Evolutionary conservation across 1,140 invertebrate species (phyloP).

Genomic region (Phthorimaea operculella): DNA sequence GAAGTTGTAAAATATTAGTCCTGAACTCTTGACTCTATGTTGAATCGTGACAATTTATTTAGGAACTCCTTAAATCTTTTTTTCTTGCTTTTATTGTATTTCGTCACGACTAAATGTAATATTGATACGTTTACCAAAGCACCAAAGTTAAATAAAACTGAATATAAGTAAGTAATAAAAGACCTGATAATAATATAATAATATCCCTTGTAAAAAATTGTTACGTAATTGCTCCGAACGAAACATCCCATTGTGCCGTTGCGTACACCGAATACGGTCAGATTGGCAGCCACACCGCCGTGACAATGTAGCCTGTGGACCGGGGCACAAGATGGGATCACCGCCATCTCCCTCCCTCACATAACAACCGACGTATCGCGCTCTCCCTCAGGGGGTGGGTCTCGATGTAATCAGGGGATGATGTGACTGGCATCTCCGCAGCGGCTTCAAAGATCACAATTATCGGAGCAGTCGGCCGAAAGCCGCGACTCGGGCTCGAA

Average conservation of each 20-base stretch:
- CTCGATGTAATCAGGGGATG: slow-evolving; percentile 67
- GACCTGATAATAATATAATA: too few species aligned
- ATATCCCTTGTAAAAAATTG: neutral
- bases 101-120: too few species aligned
- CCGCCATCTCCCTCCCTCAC: slow-evolving; percentile 36
- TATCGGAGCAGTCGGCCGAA: slow-evolving; percentile 66
- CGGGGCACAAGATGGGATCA: slow-evolving; percentile 60
- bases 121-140: too few species aligned
- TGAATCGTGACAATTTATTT: too few species aligned
- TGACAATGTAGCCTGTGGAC: slow-evolving; percentile 67
- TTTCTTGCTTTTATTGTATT: too few species aligned
- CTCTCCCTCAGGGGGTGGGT: slow-evolving; percentile 56
- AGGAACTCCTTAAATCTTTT: too few species aligned
- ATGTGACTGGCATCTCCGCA: slow-evolving; percentile 65
- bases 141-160: too few species aligned
- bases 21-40: too few species aligned
- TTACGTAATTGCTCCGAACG: slow-evolving; percentile 10
- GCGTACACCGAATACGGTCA: slow-evolving; percentile 45
- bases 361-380: slow-evolving; percentile 14
- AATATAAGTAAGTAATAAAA: too few species aligned
- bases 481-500: slow-evolving; percentile 42
- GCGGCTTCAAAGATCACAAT: slow-evolving; percentile 67
- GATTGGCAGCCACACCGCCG: slow-evolving; percentile 43
- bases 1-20: too few species aligned
- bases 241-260: slow-evolving; percentile 14